Evolutionary conservation across 2,888 invertebrate genomes (phyloP), one percentile per base, ranked within the genome.

Genomic region (Sinohyriopsis cumingii): DNA sequence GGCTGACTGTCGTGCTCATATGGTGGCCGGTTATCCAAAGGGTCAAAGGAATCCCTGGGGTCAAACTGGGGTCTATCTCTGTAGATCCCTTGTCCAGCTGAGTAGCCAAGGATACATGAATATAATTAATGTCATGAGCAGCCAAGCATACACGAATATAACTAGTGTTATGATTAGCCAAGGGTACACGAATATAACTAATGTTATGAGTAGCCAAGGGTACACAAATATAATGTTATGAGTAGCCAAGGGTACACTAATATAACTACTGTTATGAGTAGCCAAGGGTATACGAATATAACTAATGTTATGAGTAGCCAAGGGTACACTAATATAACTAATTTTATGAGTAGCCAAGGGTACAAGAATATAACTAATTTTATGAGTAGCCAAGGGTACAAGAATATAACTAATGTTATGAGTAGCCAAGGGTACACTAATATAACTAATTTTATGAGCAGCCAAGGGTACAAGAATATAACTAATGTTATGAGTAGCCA

Each of bases 51-150:
- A n/a, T 62, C 33, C 45, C 45, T 63, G 59, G 72, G 75, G 61
- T 77, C 72, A 57, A 75, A 78, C 63, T 70, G 71, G 7, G 75
- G 78, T 19, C 71, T 63, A 1, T 78, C 78, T 25, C 65, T 65
- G 28, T 75, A 75, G 15, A 71, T 69, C 24, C 72, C 71, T 59
- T 67, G 65, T 68, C 67, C 68, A 71, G 61, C 25, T 63, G 20
- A 20, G 18, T 45, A 28, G 12, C 24, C 28, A 25, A 24, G 12
- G 15, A 20, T 65, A 45, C 20, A 28, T 18, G n/a, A 28, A 18
- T 4, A 55, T n/a, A n/a, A n/a, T n/a, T n/a, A n/a, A n/a, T n/a
- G n/a, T n/a, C n/a, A n/a, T 63, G 20, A 20, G 18, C 22, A 28
- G 12, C 24, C 28, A 25, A 24, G 12, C 12, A 20, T 65, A 45